Evolutionary conservation across 2,113 vertebrate genomes (phyloP), one percentile per base, ranked within the genome.

Genomic region (Stigmatopora nigra): DNA sequence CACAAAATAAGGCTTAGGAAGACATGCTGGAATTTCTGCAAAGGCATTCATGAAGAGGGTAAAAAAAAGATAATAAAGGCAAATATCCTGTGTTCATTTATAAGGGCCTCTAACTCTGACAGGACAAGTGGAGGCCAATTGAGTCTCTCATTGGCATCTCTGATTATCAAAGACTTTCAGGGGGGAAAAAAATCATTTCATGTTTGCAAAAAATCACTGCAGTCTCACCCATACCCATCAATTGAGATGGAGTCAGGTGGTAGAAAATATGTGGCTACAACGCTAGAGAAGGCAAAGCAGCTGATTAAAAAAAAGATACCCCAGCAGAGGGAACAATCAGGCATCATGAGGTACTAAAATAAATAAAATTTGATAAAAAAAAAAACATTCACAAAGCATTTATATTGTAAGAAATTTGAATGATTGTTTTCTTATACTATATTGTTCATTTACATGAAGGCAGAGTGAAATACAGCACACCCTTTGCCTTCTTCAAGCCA

Each of bases 11-110:
- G 52, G 20, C 46, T 41, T 64, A 57, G 57, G 15, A 86, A 84
- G 82, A 85, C 76, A 72, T 31, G 75, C 80, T 69, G 22, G 58
- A 16, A 41, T 77, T 69, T 71, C 63, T 46, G 59, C 65, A 52
- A 73, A 71, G 60, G 73, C 71, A 77, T 74, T 38, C 67, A 61
- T 72, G 22, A 64, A 65, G 35, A 25, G 61, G n/a, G 58, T 49
- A 7, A 31, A 31, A 31, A 31, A 31, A 31, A 31, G 25, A 53
- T 22, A 53, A 48, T 49, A 57, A 81, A 82, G 69, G 72, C 76
- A 68, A 51, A 48, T 11, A 66, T 69, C 46, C 48, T 65, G 46
- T 45, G 19, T 51, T 58, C 35, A 49, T 76, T 76, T 16, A 69
- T 73, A 64, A 70, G 65, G 71, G 51, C 64, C 47, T 65, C 77